Base-by-base conservation (phyloP, 1,140 invertebrate species). In the Formica selysi region DNA sequence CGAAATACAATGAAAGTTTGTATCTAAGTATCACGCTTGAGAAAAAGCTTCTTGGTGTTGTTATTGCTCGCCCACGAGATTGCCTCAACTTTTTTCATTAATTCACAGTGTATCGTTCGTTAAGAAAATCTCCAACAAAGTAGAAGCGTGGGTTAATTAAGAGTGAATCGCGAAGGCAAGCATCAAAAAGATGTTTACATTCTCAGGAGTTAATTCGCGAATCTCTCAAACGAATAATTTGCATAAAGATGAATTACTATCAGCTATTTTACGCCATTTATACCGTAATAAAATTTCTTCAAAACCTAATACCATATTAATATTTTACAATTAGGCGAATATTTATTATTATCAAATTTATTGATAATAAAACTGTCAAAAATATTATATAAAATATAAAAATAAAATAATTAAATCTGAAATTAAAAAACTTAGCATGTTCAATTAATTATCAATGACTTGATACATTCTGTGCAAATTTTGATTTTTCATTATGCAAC, bases 61-160 rank as follows among this genome's bases (percentile, higher is more conserved):
- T 80, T 80, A 80, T 70, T 32, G 32, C 64, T 57, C 76, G 64
- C 22, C 64, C 61, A 44, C 13, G 13, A 65, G n/a, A 19, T 41
- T 48, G 16, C 36, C 6, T 16, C 22, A 80, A 80, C 48, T 80
- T 80, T 80, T 80, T 80, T 80, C 78, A 80, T 80, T 80, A 80
- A 80, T 80, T 80, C 65, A 6, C 22, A 44, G 44, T n/a, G 16
- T 65, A 80, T 80, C 64, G 32, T 80, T 70, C 22, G 62, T 70
- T 26, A 36, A 57, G 36, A 10, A 80, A 80, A 80, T 48, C 36
- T 59, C 22, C 48, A 36, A 54, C 64, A 57, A 71, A 57, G 78
- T 68, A 68, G 48, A 70, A 38, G 36, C 65, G 48, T 48, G 11
- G 38, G 48, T 71, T 80, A 80, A 80, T 80, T 80, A 71, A 80